Percentiles rank a stretch among this genome's conserved stretches.
phyloP scores from a whole-genome alignment of 2,888 invertebrate genomes.

The Caenorhabditis wallacei region DNA sequence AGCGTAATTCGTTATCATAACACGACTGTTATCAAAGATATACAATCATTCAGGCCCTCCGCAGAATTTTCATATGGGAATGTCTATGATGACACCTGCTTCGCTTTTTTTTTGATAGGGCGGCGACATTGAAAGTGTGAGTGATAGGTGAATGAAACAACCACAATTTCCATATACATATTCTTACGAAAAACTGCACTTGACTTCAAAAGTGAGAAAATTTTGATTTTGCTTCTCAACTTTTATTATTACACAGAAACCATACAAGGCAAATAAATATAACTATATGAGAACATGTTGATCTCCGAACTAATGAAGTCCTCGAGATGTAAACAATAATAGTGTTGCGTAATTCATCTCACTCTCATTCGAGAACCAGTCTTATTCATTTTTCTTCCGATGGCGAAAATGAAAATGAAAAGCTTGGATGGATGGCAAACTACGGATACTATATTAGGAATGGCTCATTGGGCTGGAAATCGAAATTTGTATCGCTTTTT shows the following conservation, averaged over 20 bases:
- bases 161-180: neutral
- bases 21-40: conserved; percentile 46
- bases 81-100: conserved; percentile 35
- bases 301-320: conserved; percentile 32
- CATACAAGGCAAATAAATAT: neutral
- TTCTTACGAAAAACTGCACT: neutral
- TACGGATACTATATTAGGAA: conserved; percentile 42
- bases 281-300: conserved; percentile 35
- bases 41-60: conserved; percentile 16
- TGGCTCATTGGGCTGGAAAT: conserved; percentile 54
- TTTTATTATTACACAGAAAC: too few relatives aligned
- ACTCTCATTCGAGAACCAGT: conserved; percentile 56
- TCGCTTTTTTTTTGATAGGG: conserved; percentile 4
- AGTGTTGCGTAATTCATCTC: conserved; percentile 48
- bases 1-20: conserved; percentile 60
- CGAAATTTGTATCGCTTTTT: neutral
- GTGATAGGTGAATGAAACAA: conserved; percentile 41
- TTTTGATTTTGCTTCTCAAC: too few relatives aligned
- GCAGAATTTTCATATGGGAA: conserved; percentile 27
- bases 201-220: too few relatives aligned
- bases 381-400: conserved; percentile 10
- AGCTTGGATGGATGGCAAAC: conserved; percentile 13
- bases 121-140: conserved; percentile 37
- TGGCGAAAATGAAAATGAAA: conserved; percentile 16
- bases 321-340: conserved; percentile 43